A percentile compares a stretch with the other conserved stretches of the same genome.
Conservation (phyloP, 2,113 vertebrate species). For the Thymallus thymallus region DNA sequence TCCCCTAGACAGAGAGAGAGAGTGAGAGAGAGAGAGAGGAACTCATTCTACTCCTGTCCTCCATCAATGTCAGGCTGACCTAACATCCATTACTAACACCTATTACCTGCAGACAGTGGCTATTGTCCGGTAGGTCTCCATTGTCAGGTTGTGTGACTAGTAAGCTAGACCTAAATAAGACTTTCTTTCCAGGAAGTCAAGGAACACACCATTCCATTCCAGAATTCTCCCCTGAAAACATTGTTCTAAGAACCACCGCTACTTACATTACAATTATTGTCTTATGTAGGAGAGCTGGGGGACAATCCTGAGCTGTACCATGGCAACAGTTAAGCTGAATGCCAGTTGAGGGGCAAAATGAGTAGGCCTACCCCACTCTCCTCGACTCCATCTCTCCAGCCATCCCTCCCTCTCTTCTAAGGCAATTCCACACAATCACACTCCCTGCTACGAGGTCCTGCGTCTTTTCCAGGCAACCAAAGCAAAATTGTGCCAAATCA, state of each 20-base stretch:
- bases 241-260: background rate
- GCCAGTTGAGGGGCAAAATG: conserved; percentile 58
- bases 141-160: too few relatives aligned
- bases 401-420: background rate
- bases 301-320: conserved; percentile 45
- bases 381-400: conserved; percentile 12
- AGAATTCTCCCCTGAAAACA: too few relatives aligned
- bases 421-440: conserved; percentile 46
- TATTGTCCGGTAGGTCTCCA: too few relatives aligned
- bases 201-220: too few relatives aligned
- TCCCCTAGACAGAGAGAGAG: too few relatives aligned
- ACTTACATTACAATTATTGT: conserved; percentile 21
- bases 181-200: background rate
- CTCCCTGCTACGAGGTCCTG: conserved; percentile 45
- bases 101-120: background rate
- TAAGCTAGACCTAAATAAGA: background rate
- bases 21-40: too few relatives aligned
- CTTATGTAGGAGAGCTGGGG: conserved; percentile 33
- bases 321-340: conserved; percentile 69
- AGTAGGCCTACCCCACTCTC: conserved; percentile 40
- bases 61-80: too few relatives aligned
- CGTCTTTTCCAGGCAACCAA: conserved; percentile 54
- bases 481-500: conserved; percentile 40
- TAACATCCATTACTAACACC: background rate
- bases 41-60: too few relatives aligned